Percentiles rank a stretch among this genome's conserved stretches.
These are phyloP conservation scores for Poliocrania exsul DNA, from an alignment of 2,797 vertebrate genomes.

Conservation along the genomic window DNA sequence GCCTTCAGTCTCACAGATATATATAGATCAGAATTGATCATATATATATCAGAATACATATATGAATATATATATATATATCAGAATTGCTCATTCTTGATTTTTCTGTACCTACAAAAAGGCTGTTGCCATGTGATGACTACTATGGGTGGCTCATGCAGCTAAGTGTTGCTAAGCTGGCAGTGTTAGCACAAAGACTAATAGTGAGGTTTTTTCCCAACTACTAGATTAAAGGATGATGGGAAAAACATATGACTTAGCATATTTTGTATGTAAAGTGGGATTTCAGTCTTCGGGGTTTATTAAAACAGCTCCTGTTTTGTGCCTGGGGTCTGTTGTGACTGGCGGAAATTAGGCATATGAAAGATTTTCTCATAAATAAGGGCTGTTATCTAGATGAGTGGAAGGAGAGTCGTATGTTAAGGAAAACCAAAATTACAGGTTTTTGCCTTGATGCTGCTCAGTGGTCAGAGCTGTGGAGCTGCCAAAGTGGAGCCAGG, in stretches of 20 bases:
- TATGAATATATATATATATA: too few relatives aligned
- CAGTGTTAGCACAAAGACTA: background rate
- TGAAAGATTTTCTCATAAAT: background rate
- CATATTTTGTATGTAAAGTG: background rate
- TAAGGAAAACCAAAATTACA: background rate
- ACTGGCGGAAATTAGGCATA: background rate
- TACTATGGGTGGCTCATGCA: accelerated
- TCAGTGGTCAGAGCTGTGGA: background rate
- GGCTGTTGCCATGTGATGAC: background rate
- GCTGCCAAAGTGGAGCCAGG: background rate
- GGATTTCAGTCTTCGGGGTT: background rate
- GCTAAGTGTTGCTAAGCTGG: background rate
- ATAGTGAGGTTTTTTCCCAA: accelerated
- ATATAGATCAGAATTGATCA: too few relatives aligned
- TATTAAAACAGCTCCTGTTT: background rate
- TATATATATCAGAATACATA: too few relatives aligned
- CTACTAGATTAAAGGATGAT: background rate
- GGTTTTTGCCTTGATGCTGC: background rate
- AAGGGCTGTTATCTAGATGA: background rate
- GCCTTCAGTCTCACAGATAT: too few relatives aligned
- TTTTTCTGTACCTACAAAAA: too few relatives aligned
- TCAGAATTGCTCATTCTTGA: too few relatives aligned
- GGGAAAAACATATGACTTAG: background rate
- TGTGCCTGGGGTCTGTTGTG: background rate
- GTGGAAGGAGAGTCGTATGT: background rate